These are phyloP conservation scores for Bruchidius siliquastri DNA, from an alignment of 2,888 invertebrate species.

Conservation along the genomic window DNA sequence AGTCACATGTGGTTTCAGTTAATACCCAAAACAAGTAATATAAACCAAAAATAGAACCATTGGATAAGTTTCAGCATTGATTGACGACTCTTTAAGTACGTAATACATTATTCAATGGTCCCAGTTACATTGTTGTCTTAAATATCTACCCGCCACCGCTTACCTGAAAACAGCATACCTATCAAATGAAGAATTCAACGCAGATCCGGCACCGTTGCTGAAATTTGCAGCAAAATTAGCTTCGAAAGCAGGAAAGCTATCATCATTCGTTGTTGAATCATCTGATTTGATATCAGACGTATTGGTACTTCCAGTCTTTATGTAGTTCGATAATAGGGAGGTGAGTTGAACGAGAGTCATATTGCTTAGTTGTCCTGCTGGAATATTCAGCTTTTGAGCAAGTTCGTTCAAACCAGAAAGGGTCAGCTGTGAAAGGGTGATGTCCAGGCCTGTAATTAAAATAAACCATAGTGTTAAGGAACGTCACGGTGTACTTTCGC, in stretches of 20 bases:
- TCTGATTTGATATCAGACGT: conserved; percentile 21
- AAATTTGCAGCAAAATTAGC: conserved; percentile 65
- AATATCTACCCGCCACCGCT: not conserved
- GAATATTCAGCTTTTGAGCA: conserved; percentile 70
- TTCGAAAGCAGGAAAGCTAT: conserved; percentile 58
- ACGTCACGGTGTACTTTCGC: too few species aligned
- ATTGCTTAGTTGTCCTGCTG: conserved; percentile 71
- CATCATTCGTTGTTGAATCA: conserved; percentile 9
- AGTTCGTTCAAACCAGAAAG: conserved; percentile 78
- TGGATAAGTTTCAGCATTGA: too few species aligned
- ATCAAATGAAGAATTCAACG: conserved; percentile 53
- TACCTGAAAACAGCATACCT: conserved; percentile 75
- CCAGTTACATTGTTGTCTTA: too few species aligned
- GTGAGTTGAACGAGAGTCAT: conserved; percentile 86
- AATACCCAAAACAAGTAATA: too few species aligned
- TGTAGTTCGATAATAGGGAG: conserved; percentile 63
- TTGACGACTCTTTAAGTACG: too few species aligned
- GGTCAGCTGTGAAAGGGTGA: conserved; percentile 77
- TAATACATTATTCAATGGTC: too few species aligned
- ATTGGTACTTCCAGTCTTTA: conserved; percentile 31
- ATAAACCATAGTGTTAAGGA: too few species aligned
- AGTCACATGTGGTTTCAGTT: too few species aligned
- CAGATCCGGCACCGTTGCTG: conserved; percentile 52
- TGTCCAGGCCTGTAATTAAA: conserved; percentile 57
- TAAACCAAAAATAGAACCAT: too few species aligned